These are phyloP conservation scores for Agonum fuliginosum DNA, from an alignment of 2,888 invertebrate genomes.

Conservation along the genomic window DNA sequence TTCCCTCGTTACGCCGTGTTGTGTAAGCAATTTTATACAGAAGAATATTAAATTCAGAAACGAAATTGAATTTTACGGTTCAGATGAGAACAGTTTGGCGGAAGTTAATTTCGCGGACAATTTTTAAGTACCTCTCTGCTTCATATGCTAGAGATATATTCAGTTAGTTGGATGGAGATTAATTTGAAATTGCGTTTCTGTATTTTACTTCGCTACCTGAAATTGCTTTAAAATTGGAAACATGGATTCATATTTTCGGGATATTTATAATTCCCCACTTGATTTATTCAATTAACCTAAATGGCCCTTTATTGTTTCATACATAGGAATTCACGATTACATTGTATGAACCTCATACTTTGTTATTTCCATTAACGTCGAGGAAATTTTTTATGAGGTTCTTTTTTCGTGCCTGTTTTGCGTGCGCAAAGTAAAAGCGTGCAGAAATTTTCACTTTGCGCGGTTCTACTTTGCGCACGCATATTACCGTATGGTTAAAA, in stretches of 20 bases:
- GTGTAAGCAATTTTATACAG: constrained; percentile 55
- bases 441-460: no score
- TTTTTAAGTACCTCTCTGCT: constrained; percentile 42
- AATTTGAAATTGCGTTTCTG: constrained; percentile 40
- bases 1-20: constrained; percentile 31
- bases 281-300: constrained; percentile 25
- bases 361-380: no score
- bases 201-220: background rate
- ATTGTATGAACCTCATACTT: no score
- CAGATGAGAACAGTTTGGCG: constrained; percentile 45
- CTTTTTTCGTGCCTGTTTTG: no score
- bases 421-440: no score
- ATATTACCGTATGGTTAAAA: no score
- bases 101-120: constrained; percentile 56
- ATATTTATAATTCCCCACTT: constrained; percentile 1
- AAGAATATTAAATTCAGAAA: constrained; percentile 55
- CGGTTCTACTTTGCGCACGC: no score
- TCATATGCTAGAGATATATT: constrained; percentile 38
- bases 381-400: no score
- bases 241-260: constrained; percentile 14
- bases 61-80: constrained; percentile 57
- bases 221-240: constrained; percentile 39
- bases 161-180: constrained; percentile 21
- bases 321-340: no score
- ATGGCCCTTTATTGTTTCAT: no score